phyloP scores from a whole-genome alignment of 2,113 vertebrate species.

The Scytalopus superciliaris region DNA sequence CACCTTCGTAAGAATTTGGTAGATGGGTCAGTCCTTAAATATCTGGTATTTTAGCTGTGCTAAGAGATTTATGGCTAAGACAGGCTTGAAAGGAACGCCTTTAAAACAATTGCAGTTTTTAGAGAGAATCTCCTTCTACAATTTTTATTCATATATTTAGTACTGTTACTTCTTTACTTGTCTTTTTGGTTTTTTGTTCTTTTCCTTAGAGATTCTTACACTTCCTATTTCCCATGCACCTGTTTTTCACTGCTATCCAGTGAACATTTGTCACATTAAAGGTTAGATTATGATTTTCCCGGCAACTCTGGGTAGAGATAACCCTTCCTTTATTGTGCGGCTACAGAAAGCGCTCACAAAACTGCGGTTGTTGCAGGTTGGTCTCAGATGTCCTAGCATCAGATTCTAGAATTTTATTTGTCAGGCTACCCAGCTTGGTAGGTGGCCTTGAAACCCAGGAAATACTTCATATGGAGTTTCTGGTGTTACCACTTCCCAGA shows the following conservation, averaged over 20 bases:
- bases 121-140: background rate
- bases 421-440: background rate
- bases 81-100: background rate
- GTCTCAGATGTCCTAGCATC: background rate
- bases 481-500: background rate
- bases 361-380: background rate
- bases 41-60: background rate
- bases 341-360: background rate
- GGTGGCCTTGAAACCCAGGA: background rate
- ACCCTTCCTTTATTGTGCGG: rapidly evolving
- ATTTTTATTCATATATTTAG: background rate
- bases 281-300: background rate
- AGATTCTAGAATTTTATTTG: background rate
- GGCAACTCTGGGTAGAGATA: background rate
- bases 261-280: background rate
- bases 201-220: background rate
- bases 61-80: background rate
- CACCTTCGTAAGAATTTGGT: background rate
- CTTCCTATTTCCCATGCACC: background rate
- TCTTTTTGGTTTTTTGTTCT: too few species aligned
- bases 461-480: background rate
- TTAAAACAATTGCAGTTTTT: background rate
- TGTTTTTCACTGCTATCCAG: background rate
- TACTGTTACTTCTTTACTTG: background rate
- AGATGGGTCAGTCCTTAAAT: background rate